Percentiles rank a stretch among this genome's conserved stretches.
Conservation (phyloP, 2,888 invertebrate genomes). For the Tiliacea citrago region DNA sequence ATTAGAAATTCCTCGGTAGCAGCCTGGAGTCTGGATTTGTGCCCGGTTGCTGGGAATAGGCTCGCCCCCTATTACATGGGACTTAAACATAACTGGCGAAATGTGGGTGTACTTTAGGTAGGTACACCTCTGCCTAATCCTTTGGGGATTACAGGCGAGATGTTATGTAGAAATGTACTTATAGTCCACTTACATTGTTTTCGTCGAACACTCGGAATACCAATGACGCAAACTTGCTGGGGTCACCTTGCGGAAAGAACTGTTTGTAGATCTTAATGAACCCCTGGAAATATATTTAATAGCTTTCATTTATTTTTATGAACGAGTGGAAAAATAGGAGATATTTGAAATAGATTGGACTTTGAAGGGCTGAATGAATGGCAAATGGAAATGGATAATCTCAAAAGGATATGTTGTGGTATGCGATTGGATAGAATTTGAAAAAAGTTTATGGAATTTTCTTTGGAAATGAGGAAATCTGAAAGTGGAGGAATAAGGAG, state of each 20-base stretch:
- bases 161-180: too few relatives aligned
- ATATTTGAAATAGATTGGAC: neutral
- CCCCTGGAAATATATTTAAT: constrained; percentile 92
- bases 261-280: constrained; percentile 99
- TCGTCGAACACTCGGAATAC: constrained; percentile 99
- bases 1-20: too few relatives aligned
- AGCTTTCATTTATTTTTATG: constrained; percentile 10
- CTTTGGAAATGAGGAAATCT: neutral
- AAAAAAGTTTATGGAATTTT: neutral
- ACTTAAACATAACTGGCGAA: too few relatives aligned
- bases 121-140: too few relatives aligned
- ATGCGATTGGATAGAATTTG: neutral
- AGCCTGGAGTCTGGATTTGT: too few relatives aligned
- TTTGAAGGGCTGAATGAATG: neutral
- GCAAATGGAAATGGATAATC: neutral
- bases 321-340: neutral
- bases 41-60: too few relatives aligned
- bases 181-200: constrained; percentile 95
- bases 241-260: constrained; percentile 99
- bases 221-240: constrained; percentile 99
- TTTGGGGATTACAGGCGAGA: too few relatives aligned
- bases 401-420: neutral
- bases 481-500: neutral
- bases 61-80: too few relatives aligned
- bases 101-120: too few relatives aligned